Base-by-base conservation (phyloP, 37 sponge, comb jelly and placozoan species). In the Halisarca cf. caerulea region DNA sequence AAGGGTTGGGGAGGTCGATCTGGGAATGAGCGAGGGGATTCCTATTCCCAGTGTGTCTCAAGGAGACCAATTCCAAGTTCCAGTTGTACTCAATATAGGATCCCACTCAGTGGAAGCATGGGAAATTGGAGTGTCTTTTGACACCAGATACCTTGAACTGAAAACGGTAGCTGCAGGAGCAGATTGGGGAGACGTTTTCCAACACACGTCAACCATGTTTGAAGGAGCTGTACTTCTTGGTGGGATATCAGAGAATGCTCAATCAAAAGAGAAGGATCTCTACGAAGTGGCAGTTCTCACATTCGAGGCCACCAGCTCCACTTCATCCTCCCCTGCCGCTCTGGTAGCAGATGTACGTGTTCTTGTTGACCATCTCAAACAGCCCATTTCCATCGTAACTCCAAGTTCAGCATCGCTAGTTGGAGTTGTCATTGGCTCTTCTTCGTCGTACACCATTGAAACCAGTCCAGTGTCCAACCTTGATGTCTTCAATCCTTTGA, bases 111-210 rank as follows among this genome's bases (percentile, higher is more conserved):
- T 92, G 9, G 80, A 86, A 14, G 87, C 90, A 33, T 4, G 86
- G 25, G 93, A 92, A 58, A 58, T 92, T 24, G 90, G 64, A 36
- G 71, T 92, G 3, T 81, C 84, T 24, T 92, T 84, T 59, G 82
- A 82, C 42, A 33, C 51, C 23, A 20, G 27, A 15, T 45, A 78
- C 5, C 59, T 92, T 32, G 62, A 70, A 32, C 38, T 92, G 27
- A 1, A 43, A 0, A 71, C 80, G 5, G 87, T 89, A 17, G 23
- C 64, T 4, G 40, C 40, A 3, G 79, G 84, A 3, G 30, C 32
- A 17, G 59, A 81, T 36, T 83, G 89, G 89, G 14, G 3, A 9
- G 55, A 38, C 21, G 4, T 30, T 28, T 84, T 87, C 55, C 78
- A 45, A 18, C 69, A 60, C 33, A 83, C 87, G 3, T 66, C 28